Conservation (phyloP, 2,888 invertebrate species). For the Hypomecis punctinalis region DNA sequence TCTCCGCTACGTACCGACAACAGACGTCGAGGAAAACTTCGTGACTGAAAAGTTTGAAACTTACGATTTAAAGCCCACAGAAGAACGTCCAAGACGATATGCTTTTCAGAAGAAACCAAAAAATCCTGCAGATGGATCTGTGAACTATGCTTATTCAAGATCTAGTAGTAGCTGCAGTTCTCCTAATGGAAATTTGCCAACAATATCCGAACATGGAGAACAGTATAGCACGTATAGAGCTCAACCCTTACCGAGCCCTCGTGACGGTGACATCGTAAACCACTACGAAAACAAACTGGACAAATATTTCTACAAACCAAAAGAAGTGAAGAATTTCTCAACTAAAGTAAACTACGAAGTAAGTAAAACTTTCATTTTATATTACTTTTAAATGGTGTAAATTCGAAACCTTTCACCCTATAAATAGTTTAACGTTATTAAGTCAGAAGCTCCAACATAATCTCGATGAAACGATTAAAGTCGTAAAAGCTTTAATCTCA, state of each 20-base stretch:
- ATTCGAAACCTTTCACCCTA: constrained; percentile 28
- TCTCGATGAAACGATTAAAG: constrained; percentile 12
- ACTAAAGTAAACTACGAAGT: constrained; percentile 72
- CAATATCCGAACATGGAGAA: constrained; percentile 77
- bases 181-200: constrained; percentile 75
- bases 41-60: constrained; percentile 77
- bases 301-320: constrained; percentile 75
- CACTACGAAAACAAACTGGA: constrained; percentile 74
- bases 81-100: constrained; percentile 69
- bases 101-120: constrained; percentile 76
- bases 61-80: constrained; percentile 71
- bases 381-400: constrained; percentile 9
- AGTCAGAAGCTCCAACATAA: constrained; percentile 15
- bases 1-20: constrained; percentile 74
- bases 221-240: constrained; percentile 72
- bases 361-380: constrained; percentile 46
- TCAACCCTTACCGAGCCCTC: constrained; percentile 54
- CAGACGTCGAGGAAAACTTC: constrained; percentile 74
- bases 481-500: constrained; percentile 22
- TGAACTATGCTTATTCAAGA: constrained; percentile 76
- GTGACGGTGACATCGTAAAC: constrained; percentile 56
- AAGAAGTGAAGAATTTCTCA: constrained; percentile 66
- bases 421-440: constrained; percentile 6
- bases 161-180: constrained; percentile 79
- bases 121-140: constrained; percentile 75